Evolutionary conservation across 2,797 vertebrate genomes (phyloP), one percentile per base, ranked within the genome.

Genomic region (Brachyalestes nurse): DNA sequence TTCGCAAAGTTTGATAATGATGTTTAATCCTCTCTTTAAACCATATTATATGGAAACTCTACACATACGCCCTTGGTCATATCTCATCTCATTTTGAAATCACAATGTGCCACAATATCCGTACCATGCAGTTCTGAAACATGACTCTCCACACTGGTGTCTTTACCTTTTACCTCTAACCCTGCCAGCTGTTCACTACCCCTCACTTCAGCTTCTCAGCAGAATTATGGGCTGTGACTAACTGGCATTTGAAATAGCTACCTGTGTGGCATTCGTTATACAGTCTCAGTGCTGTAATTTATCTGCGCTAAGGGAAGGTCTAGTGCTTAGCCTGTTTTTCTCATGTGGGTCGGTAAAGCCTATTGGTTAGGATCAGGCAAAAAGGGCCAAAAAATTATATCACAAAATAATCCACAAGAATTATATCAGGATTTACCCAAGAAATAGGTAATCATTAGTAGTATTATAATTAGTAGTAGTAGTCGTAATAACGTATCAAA

Each of bases 211-310:
- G 34, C 57, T 21, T 73, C 55, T 47, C 57, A 57, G 58, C 60
- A 55, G 78, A 77, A 47, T 82, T 77, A 80, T 72, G 71, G 77
- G 12, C 70, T 82, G 73, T 80, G 75, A 82, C 84, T 79, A 77
- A 82, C 45, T 53, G 42, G 40, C 64, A 38, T 28, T 77, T 40
- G 60, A 60, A 67, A 60, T 58, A 67, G 76, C 60, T 28, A 61
- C 67, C 55, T 72, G 81, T 69, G 80, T 76, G 77, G 81, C 25
- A 23, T 51, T 75, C 65, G 58, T 75, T 75, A 74, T 78, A 75
- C 38, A 49, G 61, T 67, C 71, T 28, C 51, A 47, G 71, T 14
- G 47, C 40, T 25, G 62, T 67, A 65, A 67, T 74, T 67, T 58
- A 75, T 75, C 53, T 62, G 5, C 34, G 21, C 71, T 57, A 40